Evolutionary conservation across 2,113 vertebrate species (phyloP).

Genomic region (Hemiprocne comata): DNA sequence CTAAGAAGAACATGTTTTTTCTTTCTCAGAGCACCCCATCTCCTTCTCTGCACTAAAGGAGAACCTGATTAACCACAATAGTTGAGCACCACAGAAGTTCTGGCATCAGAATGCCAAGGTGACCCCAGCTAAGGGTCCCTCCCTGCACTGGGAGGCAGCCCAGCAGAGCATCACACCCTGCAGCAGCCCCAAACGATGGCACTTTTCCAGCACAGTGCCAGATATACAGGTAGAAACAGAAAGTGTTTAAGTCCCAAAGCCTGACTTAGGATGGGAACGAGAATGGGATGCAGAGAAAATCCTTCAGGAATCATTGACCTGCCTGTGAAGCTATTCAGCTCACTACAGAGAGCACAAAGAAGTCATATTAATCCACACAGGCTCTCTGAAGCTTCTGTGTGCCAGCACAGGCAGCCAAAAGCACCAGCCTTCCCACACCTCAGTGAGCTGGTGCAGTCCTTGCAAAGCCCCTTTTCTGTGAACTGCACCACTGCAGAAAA

Average conservation of each 20-base stretch:
- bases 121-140: background rate
- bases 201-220: background rate
- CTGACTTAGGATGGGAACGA: background rate
- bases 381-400: background rate
- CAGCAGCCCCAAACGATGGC: background rate
- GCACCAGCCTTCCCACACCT: background rate
- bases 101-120: background rate
- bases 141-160: background rate
- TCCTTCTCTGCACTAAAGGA: background rate
- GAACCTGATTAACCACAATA: background rate
- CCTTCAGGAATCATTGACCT: background rate
- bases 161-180: background rate
- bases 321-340: background rate
- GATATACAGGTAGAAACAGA: background rate
- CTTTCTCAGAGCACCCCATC: background rate
- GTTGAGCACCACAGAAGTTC: background rate
- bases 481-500: background rate
- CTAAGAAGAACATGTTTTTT: accelerated
- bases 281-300: background rate
- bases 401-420: background rate
- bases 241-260: background rate
- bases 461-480: background rate
- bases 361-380: background rate
- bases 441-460: background rate
- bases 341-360: background rate